Percentiles rank a stretch among this genome's conserved stretches.
Evolutionary conservation across 2,888 invertebrate genomes (phyloP).

Genomic region (Heliconius cydno): DNA sequence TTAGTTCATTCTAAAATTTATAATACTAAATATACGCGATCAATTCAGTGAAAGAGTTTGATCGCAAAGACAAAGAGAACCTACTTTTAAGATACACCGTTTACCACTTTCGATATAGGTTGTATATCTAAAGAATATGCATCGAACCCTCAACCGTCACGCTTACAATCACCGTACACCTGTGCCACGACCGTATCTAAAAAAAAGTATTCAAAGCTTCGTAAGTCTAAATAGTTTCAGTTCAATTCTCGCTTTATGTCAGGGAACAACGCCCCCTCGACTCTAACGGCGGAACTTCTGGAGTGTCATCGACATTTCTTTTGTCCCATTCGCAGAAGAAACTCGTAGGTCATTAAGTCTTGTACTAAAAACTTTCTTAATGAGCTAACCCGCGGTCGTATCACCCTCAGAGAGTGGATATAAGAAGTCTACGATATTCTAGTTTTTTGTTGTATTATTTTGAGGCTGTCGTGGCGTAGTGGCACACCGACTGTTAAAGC

Average conservation of each 20-base stretch:
- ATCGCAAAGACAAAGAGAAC: too few species aligned
- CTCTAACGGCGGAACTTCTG: constrained; percentile 11
- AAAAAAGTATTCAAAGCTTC: neutral
- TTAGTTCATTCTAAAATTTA: too few species aligned
- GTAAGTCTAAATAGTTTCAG: constrained; percentile 13
- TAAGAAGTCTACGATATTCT: neutral
- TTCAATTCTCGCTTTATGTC: constrained; percentile 1
- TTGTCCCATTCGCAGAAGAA: constrained; percentile 6
- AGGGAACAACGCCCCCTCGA: neutral
- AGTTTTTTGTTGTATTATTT: too few species aligned
- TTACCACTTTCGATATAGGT: too few species aligned
- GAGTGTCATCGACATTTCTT: constrained; percentile 22
- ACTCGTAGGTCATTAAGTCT: constrained; percentile 7
- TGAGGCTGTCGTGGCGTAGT: too few species aligned
- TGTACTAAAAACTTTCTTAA: constrained; percentile 14
- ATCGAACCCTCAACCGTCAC: neutral
- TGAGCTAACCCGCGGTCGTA: neutral
- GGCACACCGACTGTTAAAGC: too few species aligned
- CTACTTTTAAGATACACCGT: too few species aligned
- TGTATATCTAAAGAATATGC: neutral
- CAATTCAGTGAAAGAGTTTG: too few species aligned
- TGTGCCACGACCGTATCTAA: neutral
- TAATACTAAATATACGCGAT: too few species aligned
- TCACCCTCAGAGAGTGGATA: neutral
- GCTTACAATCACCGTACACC: neutral